Evolutionary conservation across 2,888 invertebrate genomes (phyloP).

Genomic region (Tolmerus cingulatus): DNA sequence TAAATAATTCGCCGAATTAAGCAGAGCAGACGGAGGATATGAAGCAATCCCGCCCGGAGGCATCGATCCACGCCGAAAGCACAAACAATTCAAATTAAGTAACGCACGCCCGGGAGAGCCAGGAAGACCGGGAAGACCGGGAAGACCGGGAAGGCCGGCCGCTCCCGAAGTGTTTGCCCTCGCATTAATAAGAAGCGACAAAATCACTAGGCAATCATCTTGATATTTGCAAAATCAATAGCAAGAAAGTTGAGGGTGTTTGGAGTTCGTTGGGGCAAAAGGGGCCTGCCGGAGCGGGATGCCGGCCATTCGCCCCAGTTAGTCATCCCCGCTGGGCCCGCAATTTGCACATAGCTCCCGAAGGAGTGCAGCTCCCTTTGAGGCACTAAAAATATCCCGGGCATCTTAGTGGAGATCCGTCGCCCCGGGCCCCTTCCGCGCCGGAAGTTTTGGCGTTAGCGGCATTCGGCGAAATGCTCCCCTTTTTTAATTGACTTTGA

Average conservation of each 20-base stretch:
- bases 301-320: background rate
- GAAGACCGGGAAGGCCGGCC: background rate
- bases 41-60: background rate
- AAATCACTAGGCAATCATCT: constrained; percentile 18
- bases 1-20: background rate
- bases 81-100: constrained; percentile 4
- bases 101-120: background rate
- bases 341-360: background rate
- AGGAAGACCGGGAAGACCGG: background rate
- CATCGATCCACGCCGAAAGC: background rate
- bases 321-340: background rate
- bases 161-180: background rate
- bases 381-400: background rate
- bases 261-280: background rate
- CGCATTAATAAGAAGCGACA: constrained; percentile 32
- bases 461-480: background rate
- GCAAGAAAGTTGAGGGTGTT: background rate
- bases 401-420: background rate
- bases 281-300: background rate
- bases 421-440: background rate
- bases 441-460: background rate
- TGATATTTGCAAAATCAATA: constrained; percentile 32
- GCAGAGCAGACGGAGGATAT: constrained; percentile 14
- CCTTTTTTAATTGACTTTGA: constrained; percentile 17
- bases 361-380: background rate